Evolutionary conservation across 2,888 invertebrate species (phyloP), one percentile per base, ranked within the genome.

Genomic region (Acleris holmiana): DNA sequence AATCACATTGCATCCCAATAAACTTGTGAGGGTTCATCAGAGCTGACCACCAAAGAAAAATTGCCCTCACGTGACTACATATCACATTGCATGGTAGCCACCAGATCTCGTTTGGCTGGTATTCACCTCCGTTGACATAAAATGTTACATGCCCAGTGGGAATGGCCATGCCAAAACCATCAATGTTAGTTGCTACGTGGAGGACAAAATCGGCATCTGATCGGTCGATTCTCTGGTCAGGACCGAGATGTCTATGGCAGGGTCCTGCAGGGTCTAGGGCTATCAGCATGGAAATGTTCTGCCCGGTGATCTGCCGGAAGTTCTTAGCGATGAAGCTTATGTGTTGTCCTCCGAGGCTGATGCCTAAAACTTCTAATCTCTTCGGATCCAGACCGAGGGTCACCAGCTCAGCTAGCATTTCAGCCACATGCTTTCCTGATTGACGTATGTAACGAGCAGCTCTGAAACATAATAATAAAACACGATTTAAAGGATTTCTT

Each of bases 21-120:
- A 86, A 86, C 1, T 71, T 68, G 4, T 76, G 65, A 0, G 79
- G 85, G 48, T 85, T 69, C 1, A 77, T 53, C 4, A 86, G 53
- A 0, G 83, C 79, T 0, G 83, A 69, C 13, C 81, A 21, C 86
- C 86, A 86, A 7, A 86, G 3, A 0, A 75, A 75, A n/a, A 69
- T 80, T 0, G 82, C 67, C 10, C 82, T 69, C 0, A 80, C 56
- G 62, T 86, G 86, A 55, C 85, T 85, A 55, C 85, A 85, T 0
- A 82, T 0, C 0, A 74, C 68, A 19, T 71, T 74, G 35, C 86
- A 86, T 0, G 80, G 80, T 6, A 75, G 61, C 77, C 76, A 79
- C 0, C 78, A 5, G 1, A 81, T 2, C 17, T 81, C 80, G 0
- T 79, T 80, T 0, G 84, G 80, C 66, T 86, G 86, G 53, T 69